Evolutionary conservation across 1,140 invertebrate species (phyloP), one percentile per base, ranked within the genome.

Genomic region (Cherax quadricarinatus): DNA sequence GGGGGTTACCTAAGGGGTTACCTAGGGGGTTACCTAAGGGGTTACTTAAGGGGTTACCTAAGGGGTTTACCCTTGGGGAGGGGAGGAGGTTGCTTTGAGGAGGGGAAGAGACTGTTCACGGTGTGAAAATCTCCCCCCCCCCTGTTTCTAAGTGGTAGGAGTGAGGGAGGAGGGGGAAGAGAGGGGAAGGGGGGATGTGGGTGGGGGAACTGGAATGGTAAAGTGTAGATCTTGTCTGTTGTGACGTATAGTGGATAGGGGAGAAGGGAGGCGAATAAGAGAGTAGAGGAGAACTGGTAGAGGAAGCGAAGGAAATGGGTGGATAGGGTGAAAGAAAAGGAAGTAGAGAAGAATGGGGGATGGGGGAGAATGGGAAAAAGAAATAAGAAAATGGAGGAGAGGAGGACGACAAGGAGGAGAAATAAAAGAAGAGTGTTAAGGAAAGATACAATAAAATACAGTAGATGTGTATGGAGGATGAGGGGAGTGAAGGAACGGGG

Each of bases 61-160:
- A 88, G 86, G 86, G 86, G 80, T 88, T 30, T n/a, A 57, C 30
- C 51, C 24, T 41, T 10, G 24, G 57, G 78, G 78, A 60, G 62
- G 53, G 53, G 6, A 80, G 78, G 53, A 88, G 70, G 66, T 70
- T 14, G 41, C 16, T 60, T n/a, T 48, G 86, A 66, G 7, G 66
- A 5, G n/a, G 41, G 49, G 86, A 24, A 87, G 70, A 78, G n/a
- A 12, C 49, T 30, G 21, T 18, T 10, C n/a, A 6, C 66, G 5
- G 66, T 70, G 66, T 70, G 66, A 70, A 70, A 70, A 70, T 70
- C 66, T 70, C 18, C 1, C 14, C 18, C 1, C 14, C 53, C 53
- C 14, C 53, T 9, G 9, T 57, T 57, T 57, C 53, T 57, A 48
- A 16, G 7, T 14, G 30, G 24, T 41, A n/a, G 49, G 24, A 41